Conservation (phyloP, 2,113 vertebrate species). For the Sturnira hondurensis region DNA sequence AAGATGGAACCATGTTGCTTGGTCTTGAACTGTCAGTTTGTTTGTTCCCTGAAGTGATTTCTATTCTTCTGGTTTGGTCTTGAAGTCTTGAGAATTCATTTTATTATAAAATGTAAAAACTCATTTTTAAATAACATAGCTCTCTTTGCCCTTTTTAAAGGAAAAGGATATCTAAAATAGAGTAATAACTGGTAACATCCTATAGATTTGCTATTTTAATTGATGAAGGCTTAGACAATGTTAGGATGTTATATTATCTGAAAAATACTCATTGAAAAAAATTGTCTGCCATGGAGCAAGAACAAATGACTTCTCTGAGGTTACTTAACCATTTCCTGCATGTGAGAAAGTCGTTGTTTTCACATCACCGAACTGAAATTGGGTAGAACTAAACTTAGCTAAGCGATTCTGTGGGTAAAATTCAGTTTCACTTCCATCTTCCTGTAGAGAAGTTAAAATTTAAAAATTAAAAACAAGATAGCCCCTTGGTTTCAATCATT, state of each 20-base stretch:
- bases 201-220: slow-evolving; percentile 1
- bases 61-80: slow-evolving; percentile 27
- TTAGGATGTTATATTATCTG: slow-evolving; percentile 11
- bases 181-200: neutral
- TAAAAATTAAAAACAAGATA: neutral
- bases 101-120: slow-evolving; percentile 37
- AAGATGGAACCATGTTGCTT: neutral
- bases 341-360: slow-evolving; percentile 64
- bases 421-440: slow-evolving; percentile 47
- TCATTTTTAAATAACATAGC: neutral
- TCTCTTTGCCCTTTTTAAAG: neutral
- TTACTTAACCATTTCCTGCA: slow-evolving; percentile 69
- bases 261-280: neutral
- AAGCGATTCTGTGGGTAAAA: slow-evolving; percentile 25
- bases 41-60: neutral
- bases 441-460: slow-evolving; percentile 23
- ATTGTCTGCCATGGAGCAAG: neutral
- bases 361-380: slow-evolving; percentile 20
- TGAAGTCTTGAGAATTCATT: slow-evolving; percentile 34
- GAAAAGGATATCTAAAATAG: neutral
- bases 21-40: neutral
- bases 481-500: neutral
- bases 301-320: slow-evolving; percentile 40
- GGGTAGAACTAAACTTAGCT: slow-evolving; percentile 44
- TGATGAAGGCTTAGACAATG: neutral